Evolutionary conservation across 2,888 invertebrate genomes (phyloP), one percentile per base, ranked within the genome.

Genomic region (Noctua janthina): DNA sequence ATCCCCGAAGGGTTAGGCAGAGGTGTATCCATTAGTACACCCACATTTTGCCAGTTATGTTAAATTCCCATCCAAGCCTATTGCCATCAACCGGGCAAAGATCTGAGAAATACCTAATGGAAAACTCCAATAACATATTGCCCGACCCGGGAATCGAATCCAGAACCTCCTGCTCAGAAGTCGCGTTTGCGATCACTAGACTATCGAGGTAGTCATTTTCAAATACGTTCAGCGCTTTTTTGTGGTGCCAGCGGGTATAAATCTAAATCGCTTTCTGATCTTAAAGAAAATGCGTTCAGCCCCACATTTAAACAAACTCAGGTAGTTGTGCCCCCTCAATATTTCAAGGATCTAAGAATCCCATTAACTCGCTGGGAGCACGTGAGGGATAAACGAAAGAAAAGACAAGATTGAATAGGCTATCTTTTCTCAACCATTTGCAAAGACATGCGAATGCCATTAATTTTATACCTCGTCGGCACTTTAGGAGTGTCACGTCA

Each of bases 371-470:
- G 67, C 72, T 70, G 46, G 23, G 20, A 71, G 54, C 79, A 89
- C 79, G 87, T 85, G 85, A 87, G 77, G 87, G 78, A 83, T 77
- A 71, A 82, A 76, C 74, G 71, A 62, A 74, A 62, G 81, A 71
- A 81, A 78, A 78, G 79, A 82, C 83, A 87, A 90, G 88, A 85
- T 90, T 88, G 86, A 88, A 77, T 82, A 85, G 86, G 82, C 83
- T 81, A 85, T 85, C 78, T 82, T 81, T 88, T 83, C 86, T 85
- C 75, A 90, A 86, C 92, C 91, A 91, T 92, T 94, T 90, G 84
- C 51, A 84, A 91, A 92, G 93, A 94, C 94, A 94, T 91, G 93
- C 89, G 92, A 94, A 94, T 87, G 88, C 94, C 92, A 94, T 95
- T 94, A 93, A 92, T 93, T 94, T 94, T 94, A 94, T 94, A 92